phyloP scores from a whole-genome alignment of 2,888 invertebrate species.

The Oscheius sp. region DNA sequence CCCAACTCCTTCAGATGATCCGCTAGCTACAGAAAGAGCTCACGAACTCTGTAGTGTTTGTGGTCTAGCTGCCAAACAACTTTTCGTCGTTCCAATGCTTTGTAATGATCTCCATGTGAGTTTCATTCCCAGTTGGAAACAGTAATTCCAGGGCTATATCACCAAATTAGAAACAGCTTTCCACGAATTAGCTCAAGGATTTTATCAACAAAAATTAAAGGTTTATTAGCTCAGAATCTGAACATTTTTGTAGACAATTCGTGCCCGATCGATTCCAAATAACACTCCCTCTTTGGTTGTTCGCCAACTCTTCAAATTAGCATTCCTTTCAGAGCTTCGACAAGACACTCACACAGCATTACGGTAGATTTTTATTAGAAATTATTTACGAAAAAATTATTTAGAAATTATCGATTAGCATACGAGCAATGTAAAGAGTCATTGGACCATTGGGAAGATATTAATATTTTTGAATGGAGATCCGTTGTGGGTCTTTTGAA shows the following conservation, averaged over 20 bases:
- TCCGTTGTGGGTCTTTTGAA: slow-evolving; percentile 93
- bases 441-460: slow-evolving; percentile 76
- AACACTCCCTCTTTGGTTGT: slow-evolving; percentile 81
- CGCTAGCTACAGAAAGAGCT: slow-evolving; percentile 87
- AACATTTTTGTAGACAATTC: slow-evolving; percentile 70
- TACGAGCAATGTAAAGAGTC: slow-evolving; percentile 86
- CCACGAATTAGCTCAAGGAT: slow-evolving; percentile 88
- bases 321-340: slow-evolving; percentile 89
- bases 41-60: slow-evolving; percentile 89
- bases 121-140: background rate
- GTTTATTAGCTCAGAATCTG: slow-evolving; percentile 2
- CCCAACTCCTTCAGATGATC: slow-evolving; percentile 71
- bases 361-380: slow-evolving; percentile 71
- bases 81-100: slow-evolving; percentile 83
- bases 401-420: slow-evolving; percentile 79
- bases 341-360: slow-evolving; percentile 87
- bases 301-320: slow-evolving; percentile 95
- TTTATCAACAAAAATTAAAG: slow-evolving; percentile 88
- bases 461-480: slow-evolving; percentile 88
- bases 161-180: slow-evolving; percentile 89
- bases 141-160: slow-evolving; percentile 36
- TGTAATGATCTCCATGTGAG: slow-evolving; percentile 22
- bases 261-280: slow-evolving; percentile 64
- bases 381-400: slow-evolving; percentile 35
- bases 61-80: slow-evolving; percentile 87